These are phyloP conservation scores for Cryptomyrus ogoouensis DNA, from an alignment of 2,113 vertebrate species.

Conservation along the genomic window DNA sequence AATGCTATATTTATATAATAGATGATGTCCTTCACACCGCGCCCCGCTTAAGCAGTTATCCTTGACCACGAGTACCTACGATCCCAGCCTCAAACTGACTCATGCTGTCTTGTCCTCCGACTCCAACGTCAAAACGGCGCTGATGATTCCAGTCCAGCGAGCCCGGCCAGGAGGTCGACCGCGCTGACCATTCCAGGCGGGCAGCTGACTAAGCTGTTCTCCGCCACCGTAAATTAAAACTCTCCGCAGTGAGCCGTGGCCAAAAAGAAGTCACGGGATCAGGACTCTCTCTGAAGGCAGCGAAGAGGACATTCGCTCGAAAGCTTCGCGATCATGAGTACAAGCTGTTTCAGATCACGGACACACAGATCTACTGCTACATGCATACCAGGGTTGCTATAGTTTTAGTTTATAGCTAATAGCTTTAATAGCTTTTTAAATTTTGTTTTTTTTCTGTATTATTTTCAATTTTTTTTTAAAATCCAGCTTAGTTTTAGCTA, in stretches of 20 bases:
- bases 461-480: not conserved
- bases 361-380: not conserved
- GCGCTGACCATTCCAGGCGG: not conserved
- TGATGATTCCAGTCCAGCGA: not conserved
- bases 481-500: not conserved
- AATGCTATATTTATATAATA: not conserved
- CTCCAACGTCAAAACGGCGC: not conserved
- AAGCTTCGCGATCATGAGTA: not conserved
- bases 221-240: not conserved
- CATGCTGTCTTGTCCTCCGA: not conserved
- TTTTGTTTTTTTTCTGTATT: not conserved
- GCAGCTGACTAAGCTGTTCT: slow-evolving; percentile 3
- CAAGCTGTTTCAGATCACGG: not conserved
- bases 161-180: not conserved
- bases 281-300: not conserved
- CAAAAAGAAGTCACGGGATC: not conserved
- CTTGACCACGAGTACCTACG: not conserved
- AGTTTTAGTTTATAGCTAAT: not conserved
- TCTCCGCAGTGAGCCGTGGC: not conserved
- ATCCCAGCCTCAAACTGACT: not conserved
- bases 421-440: not conserved
- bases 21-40: not conserved
- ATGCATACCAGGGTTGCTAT: not conserved
- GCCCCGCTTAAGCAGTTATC: not conserved
- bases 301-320: not conserved